Conservation (phyloP, 2,113 vertebrate genomes). For the Oreochromis tanganicae region DNA sequence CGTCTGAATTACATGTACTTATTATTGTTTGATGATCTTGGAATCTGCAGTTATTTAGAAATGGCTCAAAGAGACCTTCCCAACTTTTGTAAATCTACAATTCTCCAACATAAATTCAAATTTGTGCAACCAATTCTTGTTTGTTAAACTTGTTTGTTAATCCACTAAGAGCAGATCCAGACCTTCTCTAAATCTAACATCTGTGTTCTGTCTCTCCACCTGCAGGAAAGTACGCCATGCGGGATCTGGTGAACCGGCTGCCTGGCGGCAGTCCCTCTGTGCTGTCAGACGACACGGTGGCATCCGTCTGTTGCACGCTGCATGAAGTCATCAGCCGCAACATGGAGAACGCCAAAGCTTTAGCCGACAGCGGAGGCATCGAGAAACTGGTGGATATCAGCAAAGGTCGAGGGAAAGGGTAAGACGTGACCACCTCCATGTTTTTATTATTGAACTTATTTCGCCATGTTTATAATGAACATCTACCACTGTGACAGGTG, state of each 20-base stretch:
- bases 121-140: not conserved
- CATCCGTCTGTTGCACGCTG: slow-evolving; percentile 91
- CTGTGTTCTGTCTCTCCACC: not conserved
- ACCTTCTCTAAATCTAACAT: not conserved
- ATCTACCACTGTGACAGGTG: not conserved
- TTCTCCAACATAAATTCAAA: not conserved
- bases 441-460: not conserved
- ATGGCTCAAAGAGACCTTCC: not conserved
- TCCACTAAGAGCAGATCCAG: not conserved
- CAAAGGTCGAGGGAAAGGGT: slow-evolving; percentile 92
- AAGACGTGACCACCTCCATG: not conserved
- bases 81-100: not conserved
- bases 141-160: not conserved
- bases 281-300: slow-evolving; percentile 90
- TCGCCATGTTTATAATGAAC: not conserved
- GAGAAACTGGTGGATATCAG: slow-evolving; percentile 96
- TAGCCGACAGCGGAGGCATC: slow-evolving; percentile 90
- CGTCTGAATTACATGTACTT: not conserved
- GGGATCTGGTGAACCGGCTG: slow-evolving; percentile 92
- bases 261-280: slow-evolving; percentile 77
- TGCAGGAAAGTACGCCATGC: slow-evolving; percentile 94
- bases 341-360: slow-evolving; percentile 96
- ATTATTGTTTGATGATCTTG: not conserved
- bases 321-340: slow-evolving; percentile 97
- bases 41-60: not conserved